Conservation (phyloP, 2,113 vertebrate genomes). For the Speoplatyrhinus poulsoni region DNA sequence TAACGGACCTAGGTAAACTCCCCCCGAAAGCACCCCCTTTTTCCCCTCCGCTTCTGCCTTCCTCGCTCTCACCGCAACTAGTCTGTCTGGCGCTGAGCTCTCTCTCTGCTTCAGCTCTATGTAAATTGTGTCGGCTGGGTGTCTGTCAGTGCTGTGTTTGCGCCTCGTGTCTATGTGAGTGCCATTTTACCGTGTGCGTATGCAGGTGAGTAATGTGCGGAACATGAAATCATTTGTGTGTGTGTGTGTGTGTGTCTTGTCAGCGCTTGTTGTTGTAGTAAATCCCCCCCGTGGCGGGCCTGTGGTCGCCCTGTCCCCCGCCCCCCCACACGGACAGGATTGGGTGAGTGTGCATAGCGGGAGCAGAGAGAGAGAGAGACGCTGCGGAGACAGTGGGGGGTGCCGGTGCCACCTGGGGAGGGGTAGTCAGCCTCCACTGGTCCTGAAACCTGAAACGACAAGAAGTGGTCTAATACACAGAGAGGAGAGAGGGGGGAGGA, state of each 20-base stretch:
- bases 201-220: conserved; percentile 25
- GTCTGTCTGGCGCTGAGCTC: conserved; percentile 58
- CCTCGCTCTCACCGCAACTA: conserved; percentile 63
- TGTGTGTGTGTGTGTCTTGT: conserved; percentile 24
- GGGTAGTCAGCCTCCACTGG: conserved; percentile 84
- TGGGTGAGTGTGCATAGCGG: conserved; percentile 83
- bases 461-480: conserved; percentile 85
- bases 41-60: conserved; percentile 63
- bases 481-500: conserved; percentile 55
- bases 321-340: conserved; percentile 81
- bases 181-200: conserved; percentile 24
- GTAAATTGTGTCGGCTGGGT: conserved; percentile 69
- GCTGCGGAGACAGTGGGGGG: conserved; percentile 82
- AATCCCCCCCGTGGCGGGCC: conserved; percentile 77
- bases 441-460: conserved; percentile 87
- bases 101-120: conserved; percentile 56
- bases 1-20: conserved; percentile 32
- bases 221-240: conserved; percentile 51
- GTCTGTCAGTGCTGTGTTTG: conserved; percentile 46
- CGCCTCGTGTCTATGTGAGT: conserved; percentile 29
- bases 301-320: conserved; percentile 78
- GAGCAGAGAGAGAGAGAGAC: conserved; percentile 82
- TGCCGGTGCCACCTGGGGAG: conserved; percentile 80
- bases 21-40: conserved; percentile 47
- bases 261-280: conserved; percentile 84